phyloP scores from a whole-genome alignment of 2,113 vertebrate species.

The Mungos mungo region DNA sequence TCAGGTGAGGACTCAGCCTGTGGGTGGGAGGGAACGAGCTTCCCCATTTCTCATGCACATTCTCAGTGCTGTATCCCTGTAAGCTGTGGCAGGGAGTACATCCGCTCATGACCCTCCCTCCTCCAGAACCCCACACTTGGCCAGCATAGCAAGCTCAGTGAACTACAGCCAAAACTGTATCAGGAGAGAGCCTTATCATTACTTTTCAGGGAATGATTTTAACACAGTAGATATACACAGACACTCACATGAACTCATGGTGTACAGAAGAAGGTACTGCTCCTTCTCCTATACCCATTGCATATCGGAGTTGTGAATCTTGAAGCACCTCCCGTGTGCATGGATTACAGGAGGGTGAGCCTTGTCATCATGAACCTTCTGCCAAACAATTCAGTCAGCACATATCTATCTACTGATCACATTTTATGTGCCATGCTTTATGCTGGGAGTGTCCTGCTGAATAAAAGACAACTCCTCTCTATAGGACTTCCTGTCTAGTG shows the following conservation, averaged over 20 bases:
- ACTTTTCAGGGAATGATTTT: not conserved
- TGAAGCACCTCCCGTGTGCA: slow-evolving; percentile 70
- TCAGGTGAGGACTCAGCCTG: not conserved
- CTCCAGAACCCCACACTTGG: not conserved
- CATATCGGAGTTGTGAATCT: slow-evolving; percentile 74
- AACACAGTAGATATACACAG: not conserved
- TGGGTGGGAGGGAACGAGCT: not conserved
- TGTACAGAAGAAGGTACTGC: slow-evolving; percentile 46
- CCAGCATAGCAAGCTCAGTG: not conserved
- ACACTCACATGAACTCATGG: too few relatives aligned
- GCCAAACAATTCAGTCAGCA: not conserved
- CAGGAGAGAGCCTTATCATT: not conserved
- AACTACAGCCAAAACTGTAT: not conserved
- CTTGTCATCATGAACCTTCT: slow-evolving; percentile 23
- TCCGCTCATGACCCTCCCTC: not conserved
- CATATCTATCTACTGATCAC: not conserved
- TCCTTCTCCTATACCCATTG: slow-evolving; percentile 75
- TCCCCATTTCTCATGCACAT: not conserved
- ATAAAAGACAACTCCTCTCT: not conserved
- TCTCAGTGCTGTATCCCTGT: not conserved
- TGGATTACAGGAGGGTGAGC: slow-evolving; percentile 73
- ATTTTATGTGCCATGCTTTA: not conserved
- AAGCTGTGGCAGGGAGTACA: not conserved
- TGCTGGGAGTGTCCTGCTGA: not conserved
- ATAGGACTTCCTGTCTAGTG: not conserved